Percentiles rank a stretch among this genome's conserved stretches.
phyloP scores from a whole-genome alignment of 2,888 invertebrate species.

The Apamea epomidion region DNA sequence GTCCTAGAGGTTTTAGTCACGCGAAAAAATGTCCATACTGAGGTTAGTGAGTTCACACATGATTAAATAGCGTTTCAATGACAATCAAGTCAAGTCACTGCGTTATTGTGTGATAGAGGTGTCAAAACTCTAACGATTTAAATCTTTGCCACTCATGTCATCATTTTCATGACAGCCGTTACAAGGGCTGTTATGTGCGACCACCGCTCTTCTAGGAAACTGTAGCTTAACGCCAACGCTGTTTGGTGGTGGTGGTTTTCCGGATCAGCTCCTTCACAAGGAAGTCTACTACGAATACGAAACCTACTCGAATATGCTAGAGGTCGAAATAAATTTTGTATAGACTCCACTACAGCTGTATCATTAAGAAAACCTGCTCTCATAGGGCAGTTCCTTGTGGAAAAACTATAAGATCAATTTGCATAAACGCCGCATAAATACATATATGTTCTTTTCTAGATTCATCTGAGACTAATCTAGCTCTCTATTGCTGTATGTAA shows the following conservation, averaged over 20 bases:
- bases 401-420: background rate
- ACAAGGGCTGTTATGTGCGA: background rate
- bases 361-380: background rate
- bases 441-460: slow-evolving; percentile 1
- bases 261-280: background rate
- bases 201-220: too few relatives aligned
- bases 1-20: background rate
- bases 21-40: background rate
- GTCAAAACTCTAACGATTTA: background rate
- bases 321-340: background rate
- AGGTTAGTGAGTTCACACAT: too few relatives aligned
- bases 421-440: background rate
- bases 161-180: background rate
- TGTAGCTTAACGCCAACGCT: background rate
- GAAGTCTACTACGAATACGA: background rate
- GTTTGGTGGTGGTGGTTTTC: background rate
- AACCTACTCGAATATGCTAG: background rate
- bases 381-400: background rate
- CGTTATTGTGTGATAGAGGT: background rate
- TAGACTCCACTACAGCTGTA: background rate
- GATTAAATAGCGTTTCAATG: background rate
- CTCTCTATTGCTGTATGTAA: slow-evolving; percentile 6
- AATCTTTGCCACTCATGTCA: background rate
- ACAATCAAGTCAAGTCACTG: background rate
- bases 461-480: background rate